Evolutionary conservation across 2,113 vertebrate genomes (phyloP).

Genomic region (Stictonetta naevosa): DNA sequence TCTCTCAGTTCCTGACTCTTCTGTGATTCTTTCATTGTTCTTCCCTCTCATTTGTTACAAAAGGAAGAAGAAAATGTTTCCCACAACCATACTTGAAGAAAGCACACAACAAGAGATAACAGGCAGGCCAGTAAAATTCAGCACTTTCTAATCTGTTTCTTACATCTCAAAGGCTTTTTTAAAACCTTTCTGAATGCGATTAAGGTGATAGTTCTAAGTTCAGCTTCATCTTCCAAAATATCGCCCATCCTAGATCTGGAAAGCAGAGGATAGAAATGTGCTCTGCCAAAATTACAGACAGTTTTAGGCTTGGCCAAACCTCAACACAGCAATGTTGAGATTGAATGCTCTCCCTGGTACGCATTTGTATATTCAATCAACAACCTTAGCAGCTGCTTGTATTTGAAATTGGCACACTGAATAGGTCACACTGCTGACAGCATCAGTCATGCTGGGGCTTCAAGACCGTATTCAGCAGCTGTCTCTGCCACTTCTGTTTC

Average conservation of each 20-base stretch:
- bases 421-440: conserved; percentile 7
- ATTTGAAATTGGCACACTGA: neutral
- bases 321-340: neutral
- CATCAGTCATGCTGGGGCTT: neutral
- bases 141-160: neutral
- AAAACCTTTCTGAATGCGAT: neutral
- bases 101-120: neutral
- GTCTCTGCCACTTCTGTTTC: conserved; percentile 25
- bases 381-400: conserved; percentile 37
- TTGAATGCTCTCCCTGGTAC: neutral
- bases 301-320: neutral
- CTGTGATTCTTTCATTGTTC: neutral
- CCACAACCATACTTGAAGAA: neutral
- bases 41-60: neutral
- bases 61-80: neutral
- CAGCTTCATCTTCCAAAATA: neutral
- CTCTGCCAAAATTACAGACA: conserved; percentile 11
- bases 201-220: neutral
- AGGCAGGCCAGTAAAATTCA: neutral
- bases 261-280: neutral
- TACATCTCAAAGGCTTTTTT: neutral
- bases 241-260: neutral
- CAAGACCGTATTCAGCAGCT: conserved; percentile 15
- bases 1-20: neutral
- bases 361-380: conserved; percentile 45